Percentiles rank a stretch among this genome's conserved stretches.
phyloP scores from a whole-genome alignment of 2,888 invertebrate species.

The Lithophane leautieri region DNA sequence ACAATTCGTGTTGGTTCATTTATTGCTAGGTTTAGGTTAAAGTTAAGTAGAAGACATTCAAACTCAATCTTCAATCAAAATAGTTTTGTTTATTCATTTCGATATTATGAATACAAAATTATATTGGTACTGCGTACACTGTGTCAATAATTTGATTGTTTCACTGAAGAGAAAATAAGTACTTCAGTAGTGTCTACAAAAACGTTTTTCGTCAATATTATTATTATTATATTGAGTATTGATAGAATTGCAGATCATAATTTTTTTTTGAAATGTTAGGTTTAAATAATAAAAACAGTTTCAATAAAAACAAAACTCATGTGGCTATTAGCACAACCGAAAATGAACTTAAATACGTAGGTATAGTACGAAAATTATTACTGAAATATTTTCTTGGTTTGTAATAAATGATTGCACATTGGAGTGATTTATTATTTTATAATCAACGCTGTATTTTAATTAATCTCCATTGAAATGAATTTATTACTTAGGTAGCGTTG shows the following conservation, averaged over 20 bases:
- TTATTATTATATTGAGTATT: background rate
- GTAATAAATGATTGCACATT: conserved; percentile 6
- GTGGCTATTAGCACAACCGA: background rate
- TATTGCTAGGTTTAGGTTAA: too few species aligned
- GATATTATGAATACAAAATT: conserved; percentile 1
- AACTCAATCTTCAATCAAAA: too few species aligned
- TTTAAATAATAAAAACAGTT: background rate
- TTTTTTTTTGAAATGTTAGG: background rate
- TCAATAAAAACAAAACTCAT: background rate
- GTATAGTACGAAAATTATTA: background rate
- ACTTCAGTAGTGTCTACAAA: background rate
- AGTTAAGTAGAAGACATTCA: too few species aligned
- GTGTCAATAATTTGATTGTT: background rate
- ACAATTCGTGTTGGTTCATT: too few species aligned
- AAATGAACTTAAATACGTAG: background rate
- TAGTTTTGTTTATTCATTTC: background rate
- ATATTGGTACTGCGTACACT: background rate
- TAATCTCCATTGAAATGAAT: conserved; percentile 2
- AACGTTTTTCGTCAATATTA: background rate
- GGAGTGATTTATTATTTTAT: conserved; percentile 25
- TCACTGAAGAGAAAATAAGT: background rate
- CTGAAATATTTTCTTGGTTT: conserved; percentile 1
- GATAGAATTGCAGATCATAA: background rate
- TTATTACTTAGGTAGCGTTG: background rate
- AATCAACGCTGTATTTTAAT: conserved; percentile 24